Base-by-base conservation (phyloP, 2,888 invertebrate species). In the Shargacucullia verbasci region DNA sequence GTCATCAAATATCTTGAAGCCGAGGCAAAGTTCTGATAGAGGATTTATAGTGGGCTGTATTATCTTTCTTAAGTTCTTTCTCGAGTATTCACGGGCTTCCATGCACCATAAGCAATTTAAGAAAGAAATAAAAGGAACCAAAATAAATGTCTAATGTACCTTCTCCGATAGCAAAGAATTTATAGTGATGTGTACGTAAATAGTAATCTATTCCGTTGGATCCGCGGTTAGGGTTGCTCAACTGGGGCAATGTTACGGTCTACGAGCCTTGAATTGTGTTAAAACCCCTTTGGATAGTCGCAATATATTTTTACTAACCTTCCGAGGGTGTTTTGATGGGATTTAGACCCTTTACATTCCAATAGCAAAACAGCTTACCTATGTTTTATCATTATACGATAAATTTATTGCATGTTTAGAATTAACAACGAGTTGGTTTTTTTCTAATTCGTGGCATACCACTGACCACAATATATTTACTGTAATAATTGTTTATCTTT, bases 221-320 rank as follows among this genome's bases (percentile, higher is more conserved):
- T 48, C 59, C 50, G 49, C 27, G 70, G 73, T 53, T 38, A 39
- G 66, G 66, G 56, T 41, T 58, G 48, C 66, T 66, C 73, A 46
- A 55, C 55, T 57, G 47, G 66, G 65, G 70, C 69, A 73, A 76
- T 73, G 58, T 74, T 57, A 76, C 66, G 73, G 62, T 66, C 70
- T 48, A 53, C 57, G 55, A 57, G 44, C 44, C 43, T 59, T 73
- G 73, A 76, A 73, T 73, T 74, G 73, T 76, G 66, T 76, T 66
- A 74, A 66, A 76, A 73, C 73, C 70, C 43, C 47, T 76, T 76
- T 63, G 57, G 55, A 66, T 76, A 63, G 60, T 66, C 44, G 55
- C 76, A 57, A 76, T 76, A 66, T 76, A 66, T 74, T 73, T 74
- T 76, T 69, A 56, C 34, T 49, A 66, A 73, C 43, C 52, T 39